phyloP scores from a whole-genome alignment of 2,888 invertebrate species.

The Temnothorax rugatulus region DNA sequence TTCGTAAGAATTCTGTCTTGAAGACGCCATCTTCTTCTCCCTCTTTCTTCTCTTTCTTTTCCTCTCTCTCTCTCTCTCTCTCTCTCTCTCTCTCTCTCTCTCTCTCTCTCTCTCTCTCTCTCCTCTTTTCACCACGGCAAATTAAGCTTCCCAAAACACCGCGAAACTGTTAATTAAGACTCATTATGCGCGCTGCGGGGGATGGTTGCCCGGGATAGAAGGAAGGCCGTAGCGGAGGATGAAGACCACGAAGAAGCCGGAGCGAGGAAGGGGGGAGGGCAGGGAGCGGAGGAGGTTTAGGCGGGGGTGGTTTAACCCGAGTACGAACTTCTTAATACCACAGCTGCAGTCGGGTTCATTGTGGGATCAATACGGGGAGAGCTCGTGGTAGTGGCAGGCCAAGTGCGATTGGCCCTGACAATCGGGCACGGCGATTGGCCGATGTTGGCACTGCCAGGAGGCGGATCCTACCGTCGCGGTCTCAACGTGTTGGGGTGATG shows the following conservation, averaged over 20 bases:
- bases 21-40: slow-evolving; percentile 44
- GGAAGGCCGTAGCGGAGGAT: slow-evolving; percentile 50
- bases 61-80: slow-evolving; percentile 24
- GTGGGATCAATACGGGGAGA: slow-evolving; percentile 84
- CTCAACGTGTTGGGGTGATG: slow-evolving; percentile 70
- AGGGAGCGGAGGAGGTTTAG: slow-evolving; percentile 58
- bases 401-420: slow-evolving; percentile 83
- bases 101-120: slow-evolving; percentile 37
- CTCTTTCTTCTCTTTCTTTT: slow-evolving; percentile 12
- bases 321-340: slow-evolving; percentile 81
- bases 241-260: slow-evolving; percentile 60
- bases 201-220: slow-evolving; percentile 52
- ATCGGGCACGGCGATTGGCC: slow-evolving; percentile 78
- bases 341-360: slow-evolving; percentile 83
- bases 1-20: slow-evolving; percentile 30
- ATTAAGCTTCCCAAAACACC: slow-evolving; percentile 85
- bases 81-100: slow-evolving; percentile 22
- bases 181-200: slow-evolving; percentile 81
- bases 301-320: slow-evolving; percentile 78
- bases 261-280: slow-evolving; percentile 49
- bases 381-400: slow-evolving; percentile 85
- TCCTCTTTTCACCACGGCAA: slow-evolving; percentile 71
- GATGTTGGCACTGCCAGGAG: slow-evolving; percentile 82
- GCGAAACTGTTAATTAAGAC: slow-evolving; percentile 86
- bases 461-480: slow-evolving; percentile 77